phyloP scores from a whole-genome alignment of 2,113 vertebrate species.

The Onychostoma macrolepis region DNA sequence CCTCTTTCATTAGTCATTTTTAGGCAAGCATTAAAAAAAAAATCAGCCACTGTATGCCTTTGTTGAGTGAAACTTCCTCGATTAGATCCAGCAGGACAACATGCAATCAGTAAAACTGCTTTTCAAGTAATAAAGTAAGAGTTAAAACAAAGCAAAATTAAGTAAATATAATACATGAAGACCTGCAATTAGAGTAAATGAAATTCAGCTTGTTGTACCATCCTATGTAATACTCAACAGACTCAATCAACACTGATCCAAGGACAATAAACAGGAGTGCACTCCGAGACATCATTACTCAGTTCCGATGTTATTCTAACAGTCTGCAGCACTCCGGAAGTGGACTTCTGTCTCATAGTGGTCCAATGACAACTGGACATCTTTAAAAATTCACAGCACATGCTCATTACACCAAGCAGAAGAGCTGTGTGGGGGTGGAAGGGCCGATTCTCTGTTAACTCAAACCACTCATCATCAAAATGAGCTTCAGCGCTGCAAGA shows the following conservation, averaged over 20 bases:
- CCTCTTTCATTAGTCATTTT: neutral
- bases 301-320: slow-evolving; percentile 64
- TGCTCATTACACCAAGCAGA: slow-evolving; percentile 46
- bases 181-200: slow-evolving; percentile 23
- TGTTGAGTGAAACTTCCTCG: slow-evolving; percentile 8
- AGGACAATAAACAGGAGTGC: slow-evolving; percentile 64
- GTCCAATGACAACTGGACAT: slow-evolving; percentile 51
- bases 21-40: neutral
- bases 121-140: neutral
- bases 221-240: neutral
- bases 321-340: slow-evolving; percentile 56
- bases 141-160: slow-evolving; percentile 10
- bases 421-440: neutral
- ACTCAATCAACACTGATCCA: slow-evolving; percentile 54
- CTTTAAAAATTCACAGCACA: slow-evolving; percentile 53
- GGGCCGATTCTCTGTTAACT: slow-evolving; percentile 12
- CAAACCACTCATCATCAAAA: neutral
- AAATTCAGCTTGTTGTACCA: slow-evolving; percentile 7
- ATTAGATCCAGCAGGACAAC: neutral
- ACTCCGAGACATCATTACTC: slow-evolving; percentile 63
- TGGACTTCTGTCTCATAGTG: slow-evolving; percentile 35
- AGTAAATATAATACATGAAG: slow-evolving; percentile 24
- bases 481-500: slow-evolving; percentile 16
- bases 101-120: slow-evolving; percentile 18
- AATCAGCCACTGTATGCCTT: neutral